These are phyloP conservation scores for Brachionus calyciflorus DNA, from an alignment of 1,140 invertebrate species.

Conservation along the genomic window DNA sequence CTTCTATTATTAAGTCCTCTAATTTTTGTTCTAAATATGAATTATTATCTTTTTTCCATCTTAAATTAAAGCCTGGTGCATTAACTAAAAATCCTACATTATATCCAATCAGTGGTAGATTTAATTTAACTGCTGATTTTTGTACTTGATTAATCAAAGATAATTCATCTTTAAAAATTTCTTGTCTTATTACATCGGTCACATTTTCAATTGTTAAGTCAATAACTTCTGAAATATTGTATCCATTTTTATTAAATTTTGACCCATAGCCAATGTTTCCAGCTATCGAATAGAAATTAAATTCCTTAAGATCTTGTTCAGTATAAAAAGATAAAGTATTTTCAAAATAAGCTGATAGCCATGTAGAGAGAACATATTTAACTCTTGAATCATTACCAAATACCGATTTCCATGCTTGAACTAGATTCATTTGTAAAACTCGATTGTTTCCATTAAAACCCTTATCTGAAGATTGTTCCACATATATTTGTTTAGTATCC, in stretches of 20 bases:
- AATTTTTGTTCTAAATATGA: not conserved
- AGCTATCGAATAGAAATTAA: not conserved
- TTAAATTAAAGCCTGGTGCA: not conserved
- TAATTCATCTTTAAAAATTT: not conserved
- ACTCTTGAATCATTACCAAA: no score
- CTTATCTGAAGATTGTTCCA: constrained; percentile 28
- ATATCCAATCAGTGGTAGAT: not conserved
- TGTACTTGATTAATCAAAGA: not conserved
- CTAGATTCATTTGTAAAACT: constrained; percentile 7
- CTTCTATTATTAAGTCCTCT: constrained; percentile 28
- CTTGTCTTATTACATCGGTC: not conserved
- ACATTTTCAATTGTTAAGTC: not conserved
- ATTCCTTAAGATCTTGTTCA: not conserved
- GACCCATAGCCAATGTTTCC: not conserved
- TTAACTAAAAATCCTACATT: constrained; percentile 35
- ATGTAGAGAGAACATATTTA: not conserved
- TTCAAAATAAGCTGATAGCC: not conserved
- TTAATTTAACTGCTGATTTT: not conserved
- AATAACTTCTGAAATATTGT: not conserved
- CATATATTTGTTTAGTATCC: constrained; percentile 37
- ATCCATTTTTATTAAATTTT: not conserved
- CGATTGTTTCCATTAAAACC: constrained; percentile 30
- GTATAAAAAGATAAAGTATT: not conserved
- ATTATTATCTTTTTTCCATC: not conserved
- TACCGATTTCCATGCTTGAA: no score